Base-by-base conservation (phyloP, 35 echinoderm and acorn worm genomes). In the Ptychodera flava region DNA sequence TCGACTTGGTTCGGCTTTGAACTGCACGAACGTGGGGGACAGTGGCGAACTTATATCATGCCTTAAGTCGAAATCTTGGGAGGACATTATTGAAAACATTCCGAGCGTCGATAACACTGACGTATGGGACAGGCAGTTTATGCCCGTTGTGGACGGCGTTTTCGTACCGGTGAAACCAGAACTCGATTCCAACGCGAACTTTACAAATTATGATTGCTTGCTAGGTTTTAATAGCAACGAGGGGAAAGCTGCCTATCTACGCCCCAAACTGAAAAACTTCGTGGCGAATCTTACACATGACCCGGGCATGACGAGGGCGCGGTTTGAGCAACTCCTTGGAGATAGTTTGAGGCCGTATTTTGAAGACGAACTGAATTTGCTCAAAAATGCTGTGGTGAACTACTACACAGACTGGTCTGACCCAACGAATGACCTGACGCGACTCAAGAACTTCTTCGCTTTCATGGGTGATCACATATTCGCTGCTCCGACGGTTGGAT, bases 401-500 rank as follows among this genome's bases (percentile, higher is more conserved):
- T 92, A 97, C 52, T 97, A 97, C 79, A 97, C 95, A 10, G 92
- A 97, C 35, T 97, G 95, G 95, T 34, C 94, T 1, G 84, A 91
- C 2, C 92, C 95, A 31, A 30, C 89, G 64, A 78, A 97, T 78
- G 38, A 81, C 0, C 36, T 84, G 14, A 91, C 83, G 78, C 78
- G 93, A n/a, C 89, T 89, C 28, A 81, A 93, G 64, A 85, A 83
- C 27, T 76, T 87, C 28, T 80, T 87, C 2, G 77, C 78, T 30
- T 80, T 85, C 15, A 76, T 45, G 1, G 89, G 85, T 15, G 93
- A 91, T 87, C 88, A 88, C 64, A 91, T 88, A 35, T 91, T 94
- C 32, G 82, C 83, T 0, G 91, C 88, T 87, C 85, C 92, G 30
- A 91, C 89, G 28, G 87, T 83, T 53, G 83, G 88, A 33, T 82